phyloP scores from a whole-genome alignment of 2,113 vertebrate species.

The Manacus vitellinus region DNA sequence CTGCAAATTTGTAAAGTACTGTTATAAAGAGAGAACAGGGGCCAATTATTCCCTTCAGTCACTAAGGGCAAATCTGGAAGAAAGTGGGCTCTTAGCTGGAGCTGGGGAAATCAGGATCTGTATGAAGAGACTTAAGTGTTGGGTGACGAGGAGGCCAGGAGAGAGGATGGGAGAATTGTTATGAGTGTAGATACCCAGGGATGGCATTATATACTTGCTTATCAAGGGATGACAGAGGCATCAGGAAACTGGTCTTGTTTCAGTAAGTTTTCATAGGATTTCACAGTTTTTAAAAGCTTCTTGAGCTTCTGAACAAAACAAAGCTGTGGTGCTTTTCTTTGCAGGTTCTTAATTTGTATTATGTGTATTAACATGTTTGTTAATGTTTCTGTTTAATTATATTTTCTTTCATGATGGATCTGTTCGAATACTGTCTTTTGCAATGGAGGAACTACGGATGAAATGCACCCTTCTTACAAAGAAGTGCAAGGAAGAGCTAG shows the following conservation, averaged over 20 bases:
- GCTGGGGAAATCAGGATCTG: background rate
- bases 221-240: background rate
- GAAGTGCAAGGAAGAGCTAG: background rate
- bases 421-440: background rate
- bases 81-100: background rate
- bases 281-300: background rate
- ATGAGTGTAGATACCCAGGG: background rate
- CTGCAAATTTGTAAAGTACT: background rate
- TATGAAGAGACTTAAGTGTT: background rate
- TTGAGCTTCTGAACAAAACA: background rate
- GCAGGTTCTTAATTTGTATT: background rate
- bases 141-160: background rate
- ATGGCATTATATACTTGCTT: background rate
- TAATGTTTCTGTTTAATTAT: background rate
- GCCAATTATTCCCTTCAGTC: conserved; percentile 1
- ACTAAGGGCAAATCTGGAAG: background rate
- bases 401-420: background rate
- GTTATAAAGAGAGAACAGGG: background rate
- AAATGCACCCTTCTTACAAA: background rate
- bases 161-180: background rate
- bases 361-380: background rate
- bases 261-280: background rate
- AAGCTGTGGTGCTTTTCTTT: background rate
- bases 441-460: background rate
- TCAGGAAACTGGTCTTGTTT: background rate